Evolutionary conservation across 2,888 invertebrate genomes (phyloP), one percentile per base, ranked within the genome.

Genomic region (Polydrusus cervinus): DNA sequence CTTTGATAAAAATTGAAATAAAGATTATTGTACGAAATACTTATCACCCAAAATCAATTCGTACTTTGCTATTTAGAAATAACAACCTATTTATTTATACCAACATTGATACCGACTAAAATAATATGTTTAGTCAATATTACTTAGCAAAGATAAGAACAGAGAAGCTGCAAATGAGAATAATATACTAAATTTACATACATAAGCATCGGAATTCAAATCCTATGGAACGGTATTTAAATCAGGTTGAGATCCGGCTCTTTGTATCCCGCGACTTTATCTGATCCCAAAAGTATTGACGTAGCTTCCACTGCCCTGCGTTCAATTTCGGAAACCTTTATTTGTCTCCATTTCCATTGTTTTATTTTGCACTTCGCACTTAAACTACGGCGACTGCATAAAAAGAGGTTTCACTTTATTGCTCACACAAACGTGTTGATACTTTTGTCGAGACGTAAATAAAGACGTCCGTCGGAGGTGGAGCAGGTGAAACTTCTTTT

Each of bases 341-440:
- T 72, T 72, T 72, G 71, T 71, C 71, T 64, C 71, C 65, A 55
- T 62, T 71, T 71, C 71, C 65, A 55, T 55, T 71, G 71, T 57
- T 71, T 71, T 71, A 71, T 71, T 71, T 71, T 71, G 65, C 53
- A 53, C 53, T 53, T 53, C 25, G 25, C n/a, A 53, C 25, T 53
- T 53, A 53, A 53, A 25, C 53, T 53, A 53, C 53, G 53, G 25
- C 53, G 53, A 53, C 53, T 53, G 53, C 25, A 53, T 53, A 53
- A 53, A 51, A 53, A 53, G 53, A 30, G 25, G 25, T 53, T 53
- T 53, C 53, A 13, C 30, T 30, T 53, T 53, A 53, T 30, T 53
- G 53, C 30, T 53, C 53, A 25, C 25, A 53, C 20, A 53, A 53
- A 53, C 13, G 53, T 53, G 53, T 30, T 25, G 53, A 30, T 53